Conservation (phyloP, 1,140 invertebrate species). For the Solen grandis region DNA sequence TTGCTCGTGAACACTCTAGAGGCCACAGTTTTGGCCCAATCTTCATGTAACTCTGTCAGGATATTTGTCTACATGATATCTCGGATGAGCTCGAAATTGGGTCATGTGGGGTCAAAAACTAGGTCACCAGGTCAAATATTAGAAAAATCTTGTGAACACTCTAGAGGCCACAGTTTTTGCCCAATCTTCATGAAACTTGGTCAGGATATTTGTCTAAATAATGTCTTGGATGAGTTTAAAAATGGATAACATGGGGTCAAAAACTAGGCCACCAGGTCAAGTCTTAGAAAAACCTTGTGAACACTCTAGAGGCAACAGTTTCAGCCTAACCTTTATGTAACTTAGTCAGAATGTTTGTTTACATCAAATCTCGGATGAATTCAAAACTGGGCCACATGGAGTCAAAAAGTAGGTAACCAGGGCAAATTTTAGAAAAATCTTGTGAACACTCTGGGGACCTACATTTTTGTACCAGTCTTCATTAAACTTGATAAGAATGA, state of each 20-base stretch:
- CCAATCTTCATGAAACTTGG: constrained; percentile 17
- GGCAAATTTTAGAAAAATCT: too few species aligned
- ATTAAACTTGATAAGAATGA: too few species aligned
- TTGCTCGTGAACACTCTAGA: constrained; percentile 6
- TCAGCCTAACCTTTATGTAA: neutral
- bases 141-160: neutral
- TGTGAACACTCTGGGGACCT: too few species aligned
- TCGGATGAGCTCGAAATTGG: neutral
- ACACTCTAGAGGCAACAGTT: neutral
- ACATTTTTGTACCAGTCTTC: too few species aligned
- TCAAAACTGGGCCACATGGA: neutral
- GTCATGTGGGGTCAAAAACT: neutral
- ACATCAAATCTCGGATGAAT: neutral
- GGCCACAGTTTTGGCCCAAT: neutral
- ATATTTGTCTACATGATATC: neutral
- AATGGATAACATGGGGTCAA: neutral
- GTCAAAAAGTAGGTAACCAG: too few species aligned
- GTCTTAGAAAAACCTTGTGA: neutral
- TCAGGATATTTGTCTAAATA: neutral
- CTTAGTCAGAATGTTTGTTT: neutral
- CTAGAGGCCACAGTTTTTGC: neutral
- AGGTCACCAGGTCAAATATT: neutral
- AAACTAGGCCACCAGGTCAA: neutral
- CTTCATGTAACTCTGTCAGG: neutral
- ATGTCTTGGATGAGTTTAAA: too few species aligned